Conservation (phyloP, 2,888 invertebrate species). For the Silvanus unidentatus region DNA sequence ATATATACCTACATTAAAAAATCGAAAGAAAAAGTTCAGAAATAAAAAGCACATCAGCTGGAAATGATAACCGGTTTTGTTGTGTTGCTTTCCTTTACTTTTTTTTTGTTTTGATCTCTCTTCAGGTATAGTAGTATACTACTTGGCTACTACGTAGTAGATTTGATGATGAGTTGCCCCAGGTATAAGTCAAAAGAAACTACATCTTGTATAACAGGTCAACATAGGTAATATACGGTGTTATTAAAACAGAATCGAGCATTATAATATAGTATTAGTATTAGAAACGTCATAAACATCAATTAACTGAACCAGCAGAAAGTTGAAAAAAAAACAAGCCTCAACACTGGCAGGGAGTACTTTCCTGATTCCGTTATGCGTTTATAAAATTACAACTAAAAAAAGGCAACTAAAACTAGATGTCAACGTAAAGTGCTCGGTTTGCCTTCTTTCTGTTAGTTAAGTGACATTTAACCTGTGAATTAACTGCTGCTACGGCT, state of each 20-base stretch:
- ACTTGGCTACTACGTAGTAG: conserved; percentile 45
- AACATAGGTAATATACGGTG: not conserved
- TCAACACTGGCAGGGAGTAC: too few species aligned
- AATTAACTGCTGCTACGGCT: conserved; percentile 6
- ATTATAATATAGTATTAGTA: too few species aligned
- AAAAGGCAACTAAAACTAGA: too few species aligned
- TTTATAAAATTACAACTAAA: too few species aligned
- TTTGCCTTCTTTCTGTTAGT: too few species aligned
- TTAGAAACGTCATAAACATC: too few species aligned
- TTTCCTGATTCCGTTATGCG: too few species aligned
- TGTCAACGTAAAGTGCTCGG: too few species aligned
- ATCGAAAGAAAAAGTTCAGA: conserved; percentile 37
- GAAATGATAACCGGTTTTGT: conserved; percentile 44
- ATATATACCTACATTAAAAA: conserved; percentile 41
- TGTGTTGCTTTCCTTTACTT: conserved; percentile 38
- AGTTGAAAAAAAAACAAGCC: too few species aligned
- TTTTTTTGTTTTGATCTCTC: conserved; percentile 19
- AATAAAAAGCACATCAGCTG: conserved; percentile 47
- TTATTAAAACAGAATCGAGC: too few species aligned
- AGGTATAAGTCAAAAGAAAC: conserved; percentile 12
- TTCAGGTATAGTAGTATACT: conserved; percentile 39
- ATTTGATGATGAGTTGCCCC: conserved; percentile 36
- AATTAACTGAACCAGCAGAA: too few species aligned
- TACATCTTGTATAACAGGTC: conserved; percentile 4
- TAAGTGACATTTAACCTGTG: conserved; percentile 7